Percentiles rank a stretch among this genome's conserved stretches.
Conservation (phyloP, 2,113 vertebrate species). For the Poeciliopsis retropinna region DNA sequence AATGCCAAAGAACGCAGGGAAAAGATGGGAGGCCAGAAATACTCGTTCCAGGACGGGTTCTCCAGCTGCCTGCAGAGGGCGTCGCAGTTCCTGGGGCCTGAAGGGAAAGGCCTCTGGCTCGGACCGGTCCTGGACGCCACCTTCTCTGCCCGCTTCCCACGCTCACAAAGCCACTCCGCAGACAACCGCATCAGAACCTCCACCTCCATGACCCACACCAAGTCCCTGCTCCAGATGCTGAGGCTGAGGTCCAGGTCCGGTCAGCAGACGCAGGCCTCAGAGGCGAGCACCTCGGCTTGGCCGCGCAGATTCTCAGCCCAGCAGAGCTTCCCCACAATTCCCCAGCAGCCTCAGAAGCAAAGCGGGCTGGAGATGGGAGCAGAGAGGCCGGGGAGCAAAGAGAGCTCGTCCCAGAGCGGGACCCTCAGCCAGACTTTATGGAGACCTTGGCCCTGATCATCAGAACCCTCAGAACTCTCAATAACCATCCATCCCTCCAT, state of each 20-base stretch:
- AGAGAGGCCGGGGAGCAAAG: conserved; percentile 8
- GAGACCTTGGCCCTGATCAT: conserved; percentile 65
- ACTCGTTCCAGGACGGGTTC: conserved; percentile 69
- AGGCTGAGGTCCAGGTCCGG: conserved; percentile 20
- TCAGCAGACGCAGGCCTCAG: not conserved
- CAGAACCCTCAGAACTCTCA: not conserved
- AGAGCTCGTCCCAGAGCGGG: conserved; percentile 19
- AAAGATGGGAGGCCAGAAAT: conserved; percentile 23
- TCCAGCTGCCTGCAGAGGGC: conserved; percentile 71
- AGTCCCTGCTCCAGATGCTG: conserved; percentile 7
- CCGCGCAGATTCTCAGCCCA: conserved; percentile 2
- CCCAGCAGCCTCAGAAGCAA: conserved; percentile 17
- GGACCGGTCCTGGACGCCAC: conserved; percentile 26
- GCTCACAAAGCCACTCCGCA: conserved; percentile 9
- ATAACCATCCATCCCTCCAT: conserved; percentile 2
- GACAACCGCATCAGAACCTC: not conserved
- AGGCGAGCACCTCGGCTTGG: not conserved
- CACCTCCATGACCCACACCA: conserved; percentile 18
- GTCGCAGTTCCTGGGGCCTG: conserved; percentile 61
- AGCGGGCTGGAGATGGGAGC: conserved; percentile 3
- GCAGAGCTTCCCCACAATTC: conserved; percentile 1
- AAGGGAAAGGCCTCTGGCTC: conserved; percentile 47
- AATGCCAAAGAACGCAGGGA: not conserved
- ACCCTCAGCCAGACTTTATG: conserved; percentile 46
- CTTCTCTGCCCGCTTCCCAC: conserved; percentile 5